Evolutionary conservation across 1,140 invertebrate species (phyloP), one percentile per base, ranked within the genome.

Genomic region (Pseudomyrmex concolor): DNA sequence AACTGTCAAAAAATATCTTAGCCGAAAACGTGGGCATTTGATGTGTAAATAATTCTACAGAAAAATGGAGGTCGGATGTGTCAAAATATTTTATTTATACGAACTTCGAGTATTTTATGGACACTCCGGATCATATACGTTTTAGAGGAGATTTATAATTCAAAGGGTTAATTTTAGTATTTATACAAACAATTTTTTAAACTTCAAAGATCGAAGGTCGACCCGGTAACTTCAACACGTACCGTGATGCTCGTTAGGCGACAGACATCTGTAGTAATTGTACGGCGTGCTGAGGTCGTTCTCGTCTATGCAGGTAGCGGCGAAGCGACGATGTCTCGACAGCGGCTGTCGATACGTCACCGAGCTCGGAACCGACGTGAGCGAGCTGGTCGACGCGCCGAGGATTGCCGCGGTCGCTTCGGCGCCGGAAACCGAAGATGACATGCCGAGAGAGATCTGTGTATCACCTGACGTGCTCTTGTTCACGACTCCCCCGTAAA

Each of bases 271-370:
- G 91, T 96, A 96, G 84, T 96, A 95, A 92, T 96, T 97, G 88
- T 97, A 97, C 0, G 96, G 96, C 0, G 95, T 96, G 83, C 96
- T 97, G 10, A 97, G 92, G 89, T 97, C 96, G 84, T 96, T 96
- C 62, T 95, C 94, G 8, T 95, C 95, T 50, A 95, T 93, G 48
- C 76, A 81, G 22, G 94, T 90, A 15, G 92, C 90, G 64, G 93
- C 92, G 62, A 94, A 89, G 45, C 94, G 89, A 22, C 93, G 91
- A 64, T 93, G 87, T 5, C 87, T 86, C 9, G 78, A 7, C 0
- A 84, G 34, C 5, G 62, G 84, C 0, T 82, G 84, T 7, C 93
- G 88, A 80, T 94, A 95, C 1, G 90, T 84, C 3, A 89, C 85
- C 1, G 84, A 84, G 64, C 90, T 92, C 17, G 92, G 88, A 62